A percentile compares a stretch with the other conserved stretches of the same genome.
Conservation (phyloP, 2,888 invertebrate genomes). For the Clistopyga incitator region DNA sequence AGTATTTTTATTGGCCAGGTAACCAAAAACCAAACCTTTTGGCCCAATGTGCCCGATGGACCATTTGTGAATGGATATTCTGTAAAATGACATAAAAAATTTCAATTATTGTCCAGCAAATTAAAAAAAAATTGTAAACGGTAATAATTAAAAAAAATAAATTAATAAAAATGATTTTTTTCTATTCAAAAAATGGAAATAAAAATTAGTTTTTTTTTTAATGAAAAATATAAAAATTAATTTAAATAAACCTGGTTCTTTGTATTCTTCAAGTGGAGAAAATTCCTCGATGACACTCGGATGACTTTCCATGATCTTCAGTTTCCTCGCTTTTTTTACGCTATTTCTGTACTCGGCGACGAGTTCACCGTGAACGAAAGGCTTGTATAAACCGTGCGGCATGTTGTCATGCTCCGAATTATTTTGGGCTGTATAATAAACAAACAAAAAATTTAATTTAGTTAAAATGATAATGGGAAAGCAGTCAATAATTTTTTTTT, state of each 20-base stretch:
- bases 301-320: conserved; percentile 71
- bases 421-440: background rate
- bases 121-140: conserved; percentile 2
- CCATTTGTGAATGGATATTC: conserved; percentile 76
- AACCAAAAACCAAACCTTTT: conserved; percentile 88
- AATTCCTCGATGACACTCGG: conserved; percentile 45
- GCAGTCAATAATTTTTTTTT: background rate
- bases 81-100: conserved; percentile 52
- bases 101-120: background rate
- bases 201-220: too few relatives aligned
- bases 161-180: background rate
- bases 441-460: background rate
- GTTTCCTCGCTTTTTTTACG: conserved; percentile 68
- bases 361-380: conserved; percentile 82
- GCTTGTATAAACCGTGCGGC: conserved; percentile 80
- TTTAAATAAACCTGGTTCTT: conserved; percentile 76
- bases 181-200: background rate
- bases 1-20: conserved; percentile 90
- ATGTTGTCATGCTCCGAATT: conserved; percentile 72
- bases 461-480: background rate
- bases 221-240: background rate
- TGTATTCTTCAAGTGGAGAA: conserved; percentile 70
- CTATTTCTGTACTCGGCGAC: conserved; percentile 78
- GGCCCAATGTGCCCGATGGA: conserved; percentile 74
- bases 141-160: background rate